Evolutionary conservation across 2,113 vertebrate genomes (phyloP).

Genomic region (Climacteris rufus): DNA sequence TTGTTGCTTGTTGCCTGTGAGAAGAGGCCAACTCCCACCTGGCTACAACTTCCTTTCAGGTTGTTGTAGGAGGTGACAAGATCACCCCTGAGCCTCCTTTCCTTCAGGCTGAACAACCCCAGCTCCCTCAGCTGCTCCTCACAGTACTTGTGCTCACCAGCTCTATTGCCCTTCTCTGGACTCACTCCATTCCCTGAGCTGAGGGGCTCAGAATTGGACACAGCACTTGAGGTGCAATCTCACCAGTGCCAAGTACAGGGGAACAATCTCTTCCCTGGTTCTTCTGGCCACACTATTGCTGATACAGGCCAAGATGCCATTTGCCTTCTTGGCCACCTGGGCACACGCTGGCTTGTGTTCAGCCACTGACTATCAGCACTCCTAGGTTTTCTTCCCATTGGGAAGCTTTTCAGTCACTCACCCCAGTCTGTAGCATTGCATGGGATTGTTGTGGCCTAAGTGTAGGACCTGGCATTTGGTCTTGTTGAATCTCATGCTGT

Average conservation of each 20-base stretch:
- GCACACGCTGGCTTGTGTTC: too few relatives aligned
- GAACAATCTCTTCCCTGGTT: neutral
- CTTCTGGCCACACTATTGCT: neutral
- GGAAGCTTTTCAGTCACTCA: neutral
- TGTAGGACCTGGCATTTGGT: too few relatives aligned
- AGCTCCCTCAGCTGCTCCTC: neutral
- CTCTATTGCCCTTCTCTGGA: neutral
- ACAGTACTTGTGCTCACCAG: neutral
- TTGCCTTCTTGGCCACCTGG: neutral
- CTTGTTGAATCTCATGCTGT: neutral
- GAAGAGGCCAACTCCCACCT: neutral
- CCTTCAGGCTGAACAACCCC: neutral
- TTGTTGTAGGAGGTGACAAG: neutral
- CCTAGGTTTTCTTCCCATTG: neutral
- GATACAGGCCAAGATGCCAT: neutral
- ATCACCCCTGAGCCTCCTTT: neutral
- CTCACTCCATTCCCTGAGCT: neutral
- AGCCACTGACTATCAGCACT: neutral
- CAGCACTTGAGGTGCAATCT: too few relatives aligned
- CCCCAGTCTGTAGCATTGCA: too few relatives aligned
- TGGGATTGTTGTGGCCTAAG: neutral
- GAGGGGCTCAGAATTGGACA: too few relatives aligned
- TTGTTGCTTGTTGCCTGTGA: neutral
- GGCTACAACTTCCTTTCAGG: neutral
- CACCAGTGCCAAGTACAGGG: neutral